Percentiles rank a stretch among this genome's conserved stretches.
These are phyloP conservation scores for Phoxinus dragarum DNA, from an alignment of 2,797 vertebrate genomes.

Conservation along the genomic window DNA sequence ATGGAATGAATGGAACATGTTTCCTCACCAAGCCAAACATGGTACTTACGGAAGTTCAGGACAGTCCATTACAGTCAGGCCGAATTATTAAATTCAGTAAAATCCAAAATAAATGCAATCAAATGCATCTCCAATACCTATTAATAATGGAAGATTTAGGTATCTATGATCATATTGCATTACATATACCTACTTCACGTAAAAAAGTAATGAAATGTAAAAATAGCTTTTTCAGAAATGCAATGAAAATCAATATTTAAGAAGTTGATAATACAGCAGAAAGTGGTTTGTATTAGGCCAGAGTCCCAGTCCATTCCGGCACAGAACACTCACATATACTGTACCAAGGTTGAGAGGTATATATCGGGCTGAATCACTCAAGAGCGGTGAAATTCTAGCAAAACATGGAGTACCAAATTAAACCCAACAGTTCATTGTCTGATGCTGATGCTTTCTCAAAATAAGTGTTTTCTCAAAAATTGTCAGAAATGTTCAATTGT, in stretches of 20 bases:
- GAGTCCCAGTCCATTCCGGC: not conserved
- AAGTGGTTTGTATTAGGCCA: not conserved
- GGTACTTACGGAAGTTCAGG: not conserved
- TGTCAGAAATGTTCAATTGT: not conserved
- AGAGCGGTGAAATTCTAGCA: not conserved
- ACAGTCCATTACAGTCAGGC: not conserved
- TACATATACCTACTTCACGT: conserved; percentile 5
- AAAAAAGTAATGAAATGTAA: conserved; percentile 8
- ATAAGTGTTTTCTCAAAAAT: conserved; percentile 9
- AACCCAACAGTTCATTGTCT: conserved; percentile 6
- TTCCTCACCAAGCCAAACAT: not conserved
- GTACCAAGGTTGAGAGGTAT: conserved; percentile 15
- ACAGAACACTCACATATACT: not conserved
- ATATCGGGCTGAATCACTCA: not conserved
- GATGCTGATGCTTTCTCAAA: not conserved
- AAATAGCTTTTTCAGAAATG: conserved; percentile 3
- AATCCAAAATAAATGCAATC: conserved; percentile 8
- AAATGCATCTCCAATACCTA: conserved; percentile 6
- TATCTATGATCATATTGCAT: not conserved
- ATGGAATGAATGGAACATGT: not conserved
- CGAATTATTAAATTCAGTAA: not conserved
- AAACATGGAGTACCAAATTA: not conserved
- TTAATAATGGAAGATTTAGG: conserved; percentile 17
- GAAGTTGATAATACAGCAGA: not conserved
- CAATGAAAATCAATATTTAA: conserved; percentile 21